Conservation (phyloP, 2,888 invertebrate species). For the Eristalis pertinax region DNA sequence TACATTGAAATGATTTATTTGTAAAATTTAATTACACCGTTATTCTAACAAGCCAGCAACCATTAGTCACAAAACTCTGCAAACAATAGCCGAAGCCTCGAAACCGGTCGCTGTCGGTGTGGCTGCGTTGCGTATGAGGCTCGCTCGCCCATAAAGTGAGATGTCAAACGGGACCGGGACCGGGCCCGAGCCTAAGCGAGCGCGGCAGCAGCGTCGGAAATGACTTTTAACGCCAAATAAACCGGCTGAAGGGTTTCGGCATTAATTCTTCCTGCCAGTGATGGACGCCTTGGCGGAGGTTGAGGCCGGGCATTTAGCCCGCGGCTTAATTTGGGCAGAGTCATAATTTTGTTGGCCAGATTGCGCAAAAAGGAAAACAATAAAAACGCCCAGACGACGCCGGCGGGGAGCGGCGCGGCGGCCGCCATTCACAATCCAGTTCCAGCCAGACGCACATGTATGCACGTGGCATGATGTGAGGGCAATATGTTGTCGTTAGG, state of each 20-base stretch:
- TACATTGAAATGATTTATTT: slow-evolving; percentile 51
- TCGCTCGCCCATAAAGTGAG: slow-evolving; percentile 18
- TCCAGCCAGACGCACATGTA: neutral
- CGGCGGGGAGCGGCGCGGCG: neutral
- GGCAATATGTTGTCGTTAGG: slow-evolving; percentile 44
- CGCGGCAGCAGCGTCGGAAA: slow-evolving; percentile 1
- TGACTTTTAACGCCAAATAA: slow-evolving; percentile 54
- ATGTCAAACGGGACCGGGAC: slow-evolving; percentile 5
- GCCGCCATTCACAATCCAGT: neutral
- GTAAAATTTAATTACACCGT: slow-evolving; percentile 57
- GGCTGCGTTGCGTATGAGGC: neutral
- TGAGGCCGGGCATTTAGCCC: neutral
- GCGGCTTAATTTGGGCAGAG: slow-evolving; percentile 32
- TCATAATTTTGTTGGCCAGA: slow-evolving; percentile 53
- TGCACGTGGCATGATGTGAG: neutral
- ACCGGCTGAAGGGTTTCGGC: slow-evolving; percentile 24
- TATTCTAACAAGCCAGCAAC: slow-evolving; percentile 33
- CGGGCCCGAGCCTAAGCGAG: neutral
- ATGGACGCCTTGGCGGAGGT: slow-evolving; percentile 11
- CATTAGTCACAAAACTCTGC: slow-evolving; percentile 46
- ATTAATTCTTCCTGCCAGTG: slow-evolving; percentile 23
- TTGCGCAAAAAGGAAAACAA: slow-evolving; percentile 49
- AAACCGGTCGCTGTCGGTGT: neutral
- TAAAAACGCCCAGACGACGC: slow-evolving; percentile 30
- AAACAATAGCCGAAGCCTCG: slow-evolving; percentile 24